Evolutionary conservation across 1,140 invertebrate species (phyloP).

Genomic region (Samia ricini): DNA sequence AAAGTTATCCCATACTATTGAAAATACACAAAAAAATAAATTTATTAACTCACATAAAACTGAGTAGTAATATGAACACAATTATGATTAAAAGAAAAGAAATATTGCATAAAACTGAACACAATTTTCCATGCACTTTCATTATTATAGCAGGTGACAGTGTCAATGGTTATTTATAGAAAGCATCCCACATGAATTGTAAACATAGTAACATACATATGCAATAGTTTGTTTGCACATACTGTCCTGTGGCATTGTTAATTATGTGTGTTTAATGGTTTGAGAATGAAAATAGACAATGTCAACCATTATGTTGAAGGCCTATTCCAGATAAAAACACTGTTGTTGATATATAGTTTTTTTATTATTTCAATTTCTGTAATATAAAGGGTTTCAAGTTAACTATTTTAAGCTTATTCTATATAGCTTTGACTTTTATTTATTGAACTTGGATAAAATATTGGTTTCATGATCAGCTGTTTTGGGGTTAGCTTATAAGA

Average conservation of each 20-base stretch:
- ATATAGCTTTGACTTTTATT: no score
- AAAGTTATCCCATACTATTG: background rate
- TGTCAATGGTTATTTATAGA: slow-evolving; percentile 67
- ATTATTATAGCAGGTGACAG: slow-evolving; percentile 44
- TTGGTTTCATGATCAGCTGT: no score
- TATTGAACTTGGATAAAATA: no score
- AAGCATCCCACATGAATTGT: slow-evolving; percentile 61
- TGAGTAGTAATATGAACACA: background rate
- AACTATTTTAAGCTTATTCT: no score
- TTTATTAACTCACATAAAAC: background rate
- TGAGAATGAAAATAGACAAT: background rate
- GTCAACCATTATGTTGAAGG: background rate
- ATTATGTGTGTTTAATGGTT: background rate
- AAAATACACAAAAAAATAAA: background rate
- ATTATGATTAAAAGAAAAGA: background rate
- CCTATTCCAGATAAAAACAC: background rate
- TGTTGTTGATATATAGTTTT: background rate
- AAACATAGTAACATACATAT: slow-evolving; percentile 20
- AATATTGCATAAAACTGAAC: slow-evolving; percentile 1
- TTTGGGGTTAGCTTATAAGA: no score
- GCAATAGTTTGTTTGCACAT: background rate
- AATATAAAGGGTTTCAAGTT: background rate
- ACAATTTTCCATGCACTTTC: slow-evolving; percentile 27
- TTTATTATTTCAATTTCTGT: background rate
- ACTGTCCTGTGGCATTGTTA: background rate